phyloP scores from a whole-genome alignment of 2,113 vertebrate genomes.

The Marcusenius ussheri region DNA sequence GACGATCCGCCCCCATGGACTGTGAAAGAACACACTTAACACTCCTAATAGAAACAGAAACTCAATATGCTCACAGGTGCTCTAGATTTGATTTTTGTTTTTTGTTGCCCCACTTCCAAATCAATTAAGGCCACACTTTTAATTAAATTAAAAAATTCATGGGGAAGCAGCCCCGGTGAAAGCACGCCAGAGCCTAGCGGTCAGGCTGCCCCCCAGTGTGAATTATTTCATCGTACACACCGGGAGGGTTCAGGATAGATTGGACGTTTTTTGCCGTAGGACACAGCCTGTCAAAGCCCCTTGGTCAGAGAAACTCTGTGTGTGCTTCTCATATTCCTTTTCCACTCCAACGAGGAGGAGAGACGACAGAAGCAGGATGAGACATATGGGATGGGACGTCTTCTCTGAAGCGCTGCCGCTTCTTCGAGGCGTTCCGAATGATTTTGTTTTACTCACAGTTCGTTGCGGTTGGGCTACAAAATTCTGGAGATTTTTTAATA shows the following conservation, averaged over 20 bases:
- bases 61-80: neutral
- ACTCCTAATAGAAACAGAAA: neutral
- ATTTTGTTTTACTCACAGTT: neutral
- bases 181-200: neutral
- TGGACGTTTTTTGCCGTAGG: neutral
- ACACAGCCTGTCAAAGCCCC: neutral
- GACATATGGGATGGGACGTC: neutral
- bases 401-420: neutral
- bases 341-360: neutral
- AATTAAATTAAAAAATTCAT: slow-evolving; percentile 4
- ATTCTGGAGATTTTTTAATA: neutral
- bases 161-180: neutral
- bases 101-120: neutral
- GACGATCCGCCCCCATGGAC: neutral
- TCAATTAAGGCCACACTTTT: neutral
- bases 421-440: neutral
- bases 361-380: neutral
- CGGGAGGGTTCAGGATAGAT: neutral
- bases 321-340: neutral
- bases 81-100: neutral
- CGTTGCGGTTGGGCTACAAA: neutral
- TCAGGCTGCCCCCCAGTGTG: neutral
- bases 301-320: neutral
- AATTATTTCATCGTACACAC: neutral
- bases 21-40: neutral